Evolutionary conservation across 2,797 vertebrate genomes (phyloP).

Genomic region (Semaprochilodus insignis): DNA sequence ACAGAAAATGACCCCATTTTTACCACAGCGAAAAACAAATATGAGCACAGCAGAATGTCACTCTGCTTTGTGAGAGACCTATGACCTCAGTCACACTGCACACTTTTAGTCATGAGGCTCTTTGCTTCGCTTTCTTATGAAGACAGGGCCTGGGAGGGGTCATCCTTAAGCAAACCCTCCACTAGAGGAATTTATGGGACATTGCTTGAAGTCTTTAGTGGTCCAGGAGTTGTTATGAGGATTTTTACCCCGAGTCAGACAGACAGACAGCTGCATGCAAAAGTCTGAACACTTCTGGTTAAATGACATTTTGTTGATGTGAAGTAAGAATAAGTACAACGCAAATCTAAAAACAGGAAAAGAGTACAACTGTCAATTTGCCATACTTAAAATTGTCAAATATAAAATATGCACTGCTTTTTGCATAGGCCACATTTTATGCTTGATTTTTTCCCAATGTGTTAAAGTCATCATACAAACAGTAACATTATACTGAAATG

Average conservation of each 20-base stretch:
- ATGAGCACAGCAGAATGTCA: slow-evolving; percentile 28
- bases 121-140: background rate
- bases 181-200: slow-evolving; percentile 16
- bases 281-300: no score
- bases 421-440: no score
- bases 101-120: slow-evolving; percentile 9
- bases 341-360: no score
- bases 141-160: slow-evolving; percentile 43
- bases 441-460: no score
- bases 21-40: slow-evolving; percentile 10
- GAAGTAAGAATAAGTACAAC: no score
- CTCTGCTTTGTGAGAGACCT: slow-evolving; percentile 30
- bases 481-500: no score
- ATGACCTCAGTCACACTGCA: slow-evolving; percentile 13
- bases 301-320: no score
- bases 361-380: no score
- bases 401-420: no score
- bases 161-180: slow-evolving; percentile 13
- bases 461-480: no score
- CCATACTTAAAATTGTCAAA: no score
- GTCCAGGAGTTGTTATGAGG: background rate
- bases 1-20: background rate
- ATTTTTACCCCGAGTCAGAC: background rate
- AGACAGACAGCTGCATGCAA: background rate
- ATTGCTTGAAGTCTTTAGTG: slow-evolving; percentile 2